Evolutionary conservation across 2,113 vertebrate genomes (phyloP).

Genomic region (Dicrurus megarhynchus): DNA sequence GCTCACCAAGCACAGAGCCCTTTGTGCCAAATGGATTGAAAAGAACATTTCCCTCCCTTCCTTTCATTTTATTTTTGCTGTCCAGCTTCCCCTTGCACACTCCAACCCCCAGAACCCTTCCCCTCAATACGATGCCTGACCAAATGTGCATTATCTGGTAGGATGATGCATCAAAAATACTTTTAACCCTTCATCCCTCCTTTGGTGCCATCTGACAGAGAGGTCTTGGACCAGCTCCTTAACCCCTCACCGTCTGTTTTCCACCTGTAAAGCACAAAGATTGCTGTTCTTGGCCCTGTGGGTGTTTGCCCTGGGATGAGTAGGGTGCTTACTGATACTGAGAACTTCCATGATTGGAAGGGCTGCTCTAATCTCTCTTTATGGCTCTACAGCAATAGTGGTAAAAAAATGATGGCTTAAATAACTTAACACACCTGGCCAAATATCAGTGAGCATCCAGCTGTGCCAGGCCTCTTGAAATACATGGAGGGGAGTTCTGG

Average conservation of each 20-base stretch:
- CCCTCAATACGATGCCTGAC: accelerated
- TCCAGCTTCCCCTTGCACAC: background rate
- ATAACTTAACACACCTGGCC: background rate
- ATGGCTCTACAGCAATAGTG: background rate
- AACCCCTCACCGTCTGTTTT: background rate
- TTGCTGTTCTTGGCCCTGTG: background rate
- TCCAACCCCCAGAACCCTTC: background rate
- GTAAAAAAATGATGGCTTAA: background rate
- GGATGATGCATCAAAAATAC: background rate
- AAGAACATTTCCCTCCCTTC: accelerated
- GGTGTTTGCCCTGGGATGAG: background rate
- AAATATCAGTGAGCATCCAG: background rate
- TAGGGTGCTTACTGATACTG: background rate
- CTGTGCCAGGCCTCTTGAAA: background rate
- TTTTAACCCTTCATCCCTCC: background rate
- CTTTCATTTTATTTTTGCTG: background rate
- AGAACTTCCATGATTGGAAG: background rate
- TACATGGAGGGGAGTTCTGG: background rate
- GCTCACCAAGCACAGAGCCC: background rate
- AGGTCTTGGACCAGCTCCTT: background rate
- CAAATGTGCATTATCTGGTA: background rate
- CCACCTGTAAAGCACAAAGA: background rate
- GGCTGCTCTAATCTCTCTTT: background rate
- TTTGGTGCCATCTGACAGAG: background rate
- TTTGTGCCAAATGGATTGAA: background rate